A percentile compares a stretch with the other conserved stretches of the same genome.
These are phyloP conservation scores for Himalopsyche japonica DNA, from an alignment of 2,888 invertebrate genomes.

Conservation along the genomic window DNA sequence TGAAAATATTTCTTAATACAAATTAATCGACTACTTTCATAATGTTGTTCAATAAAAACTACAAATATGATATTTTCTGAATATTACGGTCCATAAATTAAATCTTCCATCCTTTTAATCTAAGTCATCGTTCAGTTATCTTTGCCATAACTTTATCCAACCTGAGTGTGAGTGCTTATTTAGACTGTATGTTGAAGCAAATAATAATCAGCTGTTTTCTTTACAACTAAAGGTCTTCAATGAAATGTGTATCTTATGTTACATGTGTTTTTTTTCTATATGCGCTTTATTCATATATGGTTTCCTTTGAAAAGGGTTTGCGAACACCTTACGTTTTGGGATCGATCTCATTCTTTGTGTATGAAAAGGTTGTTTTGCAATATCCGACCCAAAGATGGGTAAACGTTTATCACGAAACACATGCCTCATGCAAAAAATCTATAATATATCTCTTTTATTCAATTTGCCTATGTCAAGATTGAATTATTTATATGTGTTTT, in stretches of 20 bases:
- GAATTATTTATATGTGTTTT: neutral
- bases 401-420: neutral
- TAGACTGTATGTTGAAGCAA: neutral
- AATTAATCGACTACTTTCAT: too few species aligned
- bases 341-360: slow-evolving; percentile 12
- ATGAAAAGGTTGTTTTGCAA: slow-evolving; percentile 23
- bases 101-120: too few species aligned
- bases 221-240: slow-evolving; percentile 17
- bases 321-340: slow-evolving; percentile 36
- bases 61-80: too few species aligned
- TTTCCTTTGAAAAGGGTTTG: slow-evolving; percentile 32
- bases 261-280: slow-evolving; percentile 16
- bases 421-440: neutral
- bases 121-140: neutral
- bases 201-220: slow-evolving; percentile 35
- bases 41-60: too few species aligned
- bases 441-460: neutral
- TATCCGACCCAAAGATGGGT: slow-evolving; percentile 2
- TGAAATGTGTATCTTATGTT: slow-evolving; percentile 30
- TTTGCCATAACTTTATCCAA: neutral
- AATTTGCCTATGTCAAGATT: neutral
- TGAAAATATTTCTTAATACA: too few species aligned
- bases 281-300: neutral
- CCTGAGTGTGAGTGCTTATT: neutral
- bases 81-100: too few species aligned